Percentiles rank a stretch among this genome's conserved stretches.
These are phyloP conservation scores for Leptarthrus brevirostris DNA, from an alignment of 2,888 invertebrate species.

Conservation along the genomic window DNA sequence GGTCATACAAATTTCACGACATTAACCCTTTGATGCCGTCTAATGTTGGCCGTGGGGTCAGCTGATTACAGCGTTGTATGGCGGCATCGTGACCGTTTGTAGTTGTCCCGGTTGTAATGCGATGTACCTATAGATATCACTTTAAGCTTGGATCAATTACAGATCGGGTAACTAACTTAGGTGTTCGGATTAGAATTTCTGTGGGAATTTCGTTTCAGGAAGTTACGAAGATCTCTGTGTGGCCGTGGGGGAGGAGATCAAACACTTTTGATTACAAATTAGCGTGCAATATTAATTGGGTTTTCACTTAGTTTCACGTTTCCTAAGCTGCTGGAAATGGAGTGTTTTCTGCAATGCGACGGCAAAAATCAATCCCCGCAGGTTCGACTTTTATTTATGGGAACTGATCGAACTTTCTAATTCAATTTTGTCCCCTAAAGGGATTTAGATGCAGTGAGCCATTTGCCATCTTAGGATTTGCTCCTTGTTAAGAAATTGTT, in stretches of 20 bases:
- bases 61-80: neutral
- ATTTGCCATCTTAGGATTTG: no score
- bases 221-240: slow-evolving; percentile 12
- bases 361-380: no score
- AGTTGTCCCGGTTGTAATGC: neutral
- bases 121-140: slow-evolving; percentile 5
- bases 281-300: slow-evolving; percentile 27
- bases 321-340: neutral
- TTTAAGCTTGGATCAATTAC: slow-evolving; percentile 36
- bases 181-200: slow-evolving; percentile 20
- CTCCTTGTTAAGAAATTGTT: no score
- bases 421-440: slow-evolving; percentile 5
- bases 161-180: slow-evolving; percentile 4
- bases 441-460: neutral
- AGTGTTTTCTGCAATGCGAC: slow-evolving; percentile 2
- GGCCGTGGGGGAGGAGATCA: slow-evolving; percentile 22
- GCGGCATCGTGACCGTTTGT: slow-evolving; percentile 27
- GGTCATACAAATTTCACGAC: slow-evolving; percentile 39
- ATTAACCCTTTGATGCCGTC: slow-evolving; percentile 29
- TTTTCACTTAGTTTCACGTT: slow-evolving; percentile 17
- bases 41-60: slow-evolving; percentile 14
- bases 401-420: slow-evolving; percentile 20
- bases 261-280: slow-evolving; percentile 13
- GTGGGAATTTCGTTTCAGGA: slow-evolving; percentile 32
- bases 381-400: slow-evolving; percentile 10